These are phyloP conservation scores for Tauraco hartlaubi DNA, from an alignment of 2,797 vertebrate species.

Conservation along the genomic window DNA sequence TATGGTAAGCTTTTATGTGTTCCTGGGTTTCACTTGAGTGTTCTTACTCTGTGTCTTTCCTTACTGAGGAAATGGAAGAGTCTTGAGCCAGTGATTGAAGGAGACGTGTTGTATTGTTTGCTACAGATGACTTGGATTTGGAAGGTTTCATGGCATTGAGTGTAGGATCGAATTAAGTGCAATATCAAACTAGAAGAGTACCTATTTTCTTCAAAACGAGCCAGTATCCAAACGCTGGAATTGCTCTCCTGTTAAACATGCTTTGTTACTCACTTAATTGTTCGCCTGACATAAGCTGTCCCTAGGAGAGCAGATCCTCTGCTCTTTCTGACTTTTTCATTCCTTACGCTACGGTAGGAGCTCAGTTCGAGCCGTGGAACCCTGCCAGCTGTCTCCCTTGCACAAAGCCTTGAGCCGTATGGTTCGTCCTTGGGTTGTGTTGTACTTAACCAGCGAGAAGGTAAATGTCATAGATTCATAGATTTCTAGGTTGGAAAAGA, in stretches of 20 bases:
- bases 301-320: constrained; percentile 9
- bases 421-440: background rate
- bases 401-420: background rate
- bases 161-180: background rate
- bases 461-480: no score
- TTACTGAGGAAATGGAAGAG: background rate
- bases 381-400: background rate
- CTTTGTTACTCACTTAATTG: background rate
- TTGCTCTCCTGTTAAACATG: background rate
- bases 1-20: background rate
- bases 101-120: background rate
- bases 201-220: background rate
- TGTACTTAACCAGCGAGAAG: background rate
- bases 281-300: background rate
- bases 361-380: constrained; percentile 1
- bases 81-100: background rate
- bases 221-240: background rate
- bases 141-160: background rate
- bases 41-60: background rate
- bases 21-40: background rate
- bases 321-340: background rate
- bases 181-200: background rate
- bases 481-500: no score
- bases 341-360: background rate
- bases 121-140: background rate